Percentiles rank a stretch among this genome's conserved stretches.
These are phyloP conservation scores for Gisinianus flammeolus DNA, from an alignment of 2,888 invertebrate genomes.

Conservation along the genomic window DNA sequence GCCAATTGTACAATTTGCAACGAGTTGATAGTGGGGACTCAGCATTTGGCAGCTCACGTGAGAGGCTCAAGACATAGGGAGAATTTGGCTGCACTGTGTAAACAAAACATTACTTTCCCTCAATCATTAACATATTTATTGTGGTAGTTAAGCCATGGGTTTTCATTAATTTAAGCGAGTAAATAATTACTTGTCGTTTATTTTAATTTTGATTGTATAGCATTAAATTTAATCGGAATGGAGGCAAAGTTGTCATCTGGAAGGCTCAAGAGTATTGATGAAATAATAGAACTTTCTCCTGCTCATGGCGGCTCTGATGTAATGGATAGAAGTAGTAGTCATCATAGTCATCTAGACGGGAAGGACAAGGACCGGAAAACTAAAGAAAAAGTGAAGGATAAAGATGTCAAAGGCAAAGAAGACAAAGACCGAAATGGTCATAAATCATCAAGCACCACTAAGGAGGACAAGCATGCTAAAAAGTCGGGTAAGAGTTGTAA, in stretches of 20 bases:
- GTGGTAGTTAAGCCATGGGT: too few relatives aligned
- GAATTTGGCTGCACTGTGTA: constrained; percentile 49
- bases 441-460: neutral
- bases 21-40: constrained; percentile 45
- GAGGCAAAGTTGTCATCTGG: neutral
- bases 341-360: neutral
- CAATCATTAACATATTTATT: neutral
- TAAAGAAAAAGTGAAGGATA: neutral
- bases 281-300: neutral
- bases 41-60: constrained; percentile 49
- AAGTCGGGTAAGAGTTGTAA: neutral
- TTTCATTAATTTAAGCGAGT: too few relatives aligned
- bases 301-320: neutral
- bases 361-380: neutral
- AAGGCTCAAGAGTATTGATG: neutral
- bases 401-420: neutral
- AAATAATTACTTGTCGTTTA: neutral
- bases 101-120: constrained; percentile 11
- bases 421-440: neutral
- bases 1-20: constrained; percentile 53
- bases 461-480: neutral
- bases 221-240: constrained; percentile 35
- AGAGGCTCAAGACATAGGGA: constrained; percentile 44
- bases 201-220: constrained; percentile 29
- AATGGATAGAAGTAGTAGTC: neutral